phyloP scores from a whole-genome alignment of 1,140 invertebrate genomes.

The Sipha flava region DNA sequence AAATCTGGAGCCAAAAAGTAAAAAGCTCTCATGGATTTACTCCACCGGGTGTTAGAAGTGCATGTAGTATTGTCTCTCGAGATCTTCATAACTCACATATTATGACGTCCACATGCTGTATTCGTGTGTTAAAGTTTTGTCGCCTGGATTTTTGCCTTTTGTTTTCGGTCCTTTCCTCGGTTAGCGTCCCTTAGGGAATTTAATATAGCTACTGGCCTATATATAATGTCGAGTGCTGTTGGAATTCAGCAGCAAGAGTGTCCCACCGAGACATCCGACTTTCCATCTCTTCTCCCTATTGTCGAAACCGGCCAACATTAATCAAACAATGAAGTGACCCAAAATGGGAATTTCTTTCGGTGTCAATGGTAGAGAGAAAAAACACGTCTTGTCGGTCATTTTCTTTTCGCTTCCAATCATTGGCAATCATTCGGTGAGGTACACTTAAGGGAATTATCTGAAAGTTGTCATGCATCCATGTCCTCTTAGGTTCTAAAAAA shows the following conservation, averaged over 20 bases:
- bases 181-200: background rate
- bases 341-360: constrained; percentile 12
- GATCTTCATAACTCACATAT: constrained; percentile 25
- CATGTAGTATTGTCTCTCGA: constrained; percentile 2
- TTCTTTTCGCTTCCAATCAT: background rate
- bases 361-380: background rate
- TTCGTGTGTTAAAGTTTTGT: constrained; percentile 20
- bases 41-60: background rate
- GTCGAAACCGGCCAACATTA: background rate
- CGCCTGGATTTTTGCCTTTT: constrained; percentile 18
- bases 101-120: background rate
- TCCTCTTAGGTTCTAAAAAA: background rate
- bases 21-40: background rate
- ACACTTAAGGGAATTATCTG: background rate
- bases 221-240: background rate
- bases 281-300: background rate
- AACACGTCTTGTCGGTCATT: background rate
- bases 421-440: background rate
- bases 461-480: background rate
- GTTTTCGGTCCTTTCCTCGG: background rate
- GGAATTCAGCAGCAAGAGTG: constrained; percentile 11
- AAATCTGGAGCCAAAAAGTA: background rate
- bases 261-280: background rate
- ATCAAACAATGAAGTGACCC: constrained; percentile 17
- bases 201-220: constrained; percentile 1